Percentiles rank a stretch among this genome's conserved stretches.
phyloP scores from a whole-genome alignment of 2,113 vertebrate species.

The Eptatretus burgeri region DNA sequence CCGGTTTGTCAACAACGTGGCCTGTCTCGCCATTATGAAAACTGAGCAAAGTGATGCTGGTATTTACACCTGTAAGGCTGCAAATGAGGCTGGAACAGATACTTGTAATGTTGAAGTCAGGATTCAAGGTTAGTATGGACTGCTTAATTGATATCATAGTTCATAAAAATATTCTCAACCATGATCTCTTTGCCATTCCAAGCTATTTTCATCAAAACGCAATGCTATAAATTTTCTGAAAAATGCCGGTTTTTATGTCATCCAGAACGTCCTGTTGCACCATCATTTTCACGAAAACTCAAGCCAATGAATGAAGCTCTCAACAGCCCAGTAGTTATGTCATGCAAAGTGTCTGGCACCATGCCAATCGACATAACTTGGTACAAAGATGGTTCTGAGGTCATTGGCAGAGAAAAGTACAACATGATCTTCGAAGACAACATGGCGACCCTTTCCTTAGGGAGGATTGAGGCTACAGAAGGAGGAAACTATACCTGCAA shows the following conservation, averaged over 20 bases:
- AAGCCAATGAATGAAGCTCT: slow-evolving; percentile 46
- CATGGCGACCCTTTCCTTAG: slow-evolving; percentile 33
- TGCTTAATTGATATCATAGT: no score
- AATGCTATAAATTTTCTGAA: no score
- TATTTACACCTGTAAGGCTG: slow-evolving; percentile 51
- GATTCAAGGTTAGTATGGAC: no score
- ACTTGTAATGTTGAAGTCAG: slow-evolving; percentile 36
- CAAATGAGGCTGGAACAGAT: slow-evolving; percentile 60
- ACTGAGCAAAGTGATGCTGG: slow-evolving; percentile 51
- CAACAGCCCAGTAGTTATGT: slow-evolving; percentile 51
- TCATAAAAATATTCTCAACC: no score
- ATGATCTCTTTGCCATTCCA: no score
- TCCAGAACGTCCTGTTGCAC: background rate
- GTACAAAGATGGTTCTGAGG: slow-evolving; percentile 45
- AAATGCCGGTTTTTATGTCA: background rate
- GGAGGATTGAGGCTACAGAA: slow-evolving; percentile 24
- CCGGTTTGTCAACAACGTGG: slow-evolving; percentile 35
- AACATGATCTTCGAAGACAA: slow-evolving; percentile 68
- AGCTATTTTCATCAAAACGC: no score
- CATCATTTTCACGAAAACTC: slow-evolving; percentile 15
- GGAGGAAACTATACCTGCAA: slow-evolving; percentile 50
- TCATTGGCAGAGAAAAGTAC: slow-evolving; percentile 31
- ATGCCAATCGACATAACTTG: slow-evolving; percentile 49
- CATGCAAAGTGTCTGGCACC: slow-evolving; percentile 56
- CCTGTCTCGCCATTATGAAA: slow-evolving; percentile 49